A percentile compares a stretch with the other conserved stretches of the same genome.
Conservation (phyloP, 2,797 vertebrate species). For the Diceros bicornis region DNA sequence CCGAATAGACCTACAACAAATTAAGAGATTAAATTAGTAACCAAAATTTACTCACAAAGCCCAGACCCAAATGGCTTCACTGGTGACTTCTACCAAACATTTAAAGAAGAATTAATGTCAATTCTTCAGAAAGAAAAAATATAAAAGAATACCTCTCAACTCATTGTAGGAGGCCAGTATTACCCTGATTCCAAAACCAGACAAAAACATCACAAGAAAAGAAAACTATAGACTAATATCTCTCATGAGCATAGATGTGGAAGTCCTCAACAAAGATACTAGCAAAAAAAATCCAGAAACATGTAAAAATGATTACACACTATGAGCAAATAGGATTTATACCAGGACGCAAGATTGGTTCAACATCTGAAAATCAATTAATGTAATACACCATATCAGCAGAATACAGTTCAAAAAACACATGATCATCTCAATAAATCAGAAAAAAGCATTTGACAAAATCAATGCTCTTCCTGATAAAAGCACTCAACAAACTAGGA, state of each 20-base stretch:
- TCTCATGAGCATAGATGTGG: background rate
- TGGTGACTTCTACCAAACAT: background rate
- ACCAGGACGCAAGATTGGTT: background rate
- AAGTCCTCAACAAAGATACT: background rate
- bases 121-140: background rate
- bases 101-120: background rate
- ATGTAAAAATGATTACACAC: background rate
- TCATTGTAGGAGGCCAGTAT: background rate
- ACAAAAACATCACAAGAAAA: background rate
- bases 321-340: background rate
- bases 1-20: background rate
- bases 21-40: background rate
- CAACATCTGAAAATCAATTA: slow-evolving; percentile 1
- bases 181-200: background rate
- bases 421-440: background rate
- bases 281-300: background rate
- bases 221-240: background rate
- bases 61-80: background rate
- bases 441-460: background rate
- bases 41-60: background rate
- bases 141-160: background rate
- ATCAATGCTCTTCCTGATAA: background rate
- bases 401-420: background rate
- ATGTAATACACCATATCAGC: background rate
- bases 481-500: background rate